A percentile compares a stretch with the other conserved stretches of the same genome.
These are phyloP conservation scores for Mionectes olivaceus DNA, from an alignment of 2,797 vertebrate species.

Conservation along the genomic window DNA sequence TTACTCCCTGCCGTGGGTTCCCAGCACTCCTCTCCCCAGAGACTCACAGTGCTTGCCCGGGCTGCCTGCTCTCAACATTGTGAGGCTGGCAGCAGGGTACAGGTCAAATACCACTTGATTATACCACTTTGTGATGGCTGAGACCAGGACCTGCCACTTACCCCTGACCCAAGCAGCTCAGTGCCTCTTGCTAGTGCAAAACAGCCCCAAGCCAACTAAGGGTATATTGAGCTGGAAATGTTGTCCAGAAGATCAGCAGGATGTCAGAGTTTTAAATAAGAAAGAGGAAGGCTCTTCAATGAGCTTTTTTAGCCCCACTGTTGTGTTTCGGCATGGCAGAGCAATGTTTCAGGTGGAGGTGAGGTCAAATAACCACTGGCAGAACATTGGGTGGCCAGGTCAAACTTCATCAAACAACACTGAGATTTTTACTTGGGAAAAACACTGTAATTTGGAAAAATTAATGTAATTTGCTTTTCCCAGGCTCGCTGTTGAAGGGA, in stretches of 20 bases:
- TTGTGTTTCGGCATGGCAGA: background rate
- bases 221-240: background rate
- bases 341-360: background rate
- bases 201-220: background rate
- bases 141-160: background rate
- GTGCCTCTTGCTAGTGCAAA: background rate
- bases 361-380: background rate
- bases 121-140: background rate
- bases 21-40: background rate
- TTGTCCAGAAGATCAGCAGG: background rate
- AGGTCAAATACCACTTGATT: background rate
- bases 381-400: background rate
- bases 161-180: background rate
- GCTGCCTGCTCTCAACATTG: background rate
- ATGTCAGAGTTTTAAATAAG: background rate
- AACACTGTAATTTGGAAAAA: constrained; percentile 23
- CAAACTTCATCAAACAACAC: background rate
- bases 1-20: background rate
- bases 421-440: background rate
- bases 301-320: background rate
- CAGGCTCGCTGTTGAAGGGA: background rate
- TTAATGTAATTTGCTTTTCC: background rate
- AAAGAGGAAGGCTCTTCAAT: background rate
- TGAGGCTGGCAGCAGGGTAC: background rate
- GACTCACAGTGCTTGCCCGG: background rate